These are phyloP conservation scores for Anoura caudifer DNA, from an alignment of 2,113 vertebrate genomes.

Conservation along the genomic window DNA sequence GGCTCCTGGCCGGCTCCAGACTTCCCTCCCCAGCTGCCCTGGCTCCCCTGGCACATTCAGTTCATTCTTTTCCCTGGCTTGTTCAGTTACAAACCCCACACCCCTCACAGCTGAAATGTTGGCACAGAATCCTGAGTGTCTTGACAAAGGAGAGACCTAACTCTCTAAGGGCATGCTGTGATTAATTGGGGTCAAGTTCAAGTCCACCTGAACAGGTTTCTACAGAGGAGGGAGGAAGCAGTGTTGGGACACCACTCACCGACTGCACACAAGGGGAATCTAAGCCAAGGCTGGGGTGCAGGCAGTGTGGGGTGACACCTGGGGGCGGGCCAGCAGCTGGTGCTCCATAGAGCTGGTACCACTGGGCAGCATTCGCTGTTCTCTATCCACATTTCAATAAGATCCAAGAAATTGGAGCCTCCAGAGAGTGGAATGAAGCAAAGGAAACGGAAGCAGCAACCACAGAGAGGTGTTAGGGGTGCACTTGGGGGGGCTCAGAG, in stretches of 20 bases:
- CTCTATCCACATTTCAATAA: neutral
- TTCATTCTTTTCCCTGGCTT: neutral
- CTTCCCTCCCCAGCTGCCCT: neutral
- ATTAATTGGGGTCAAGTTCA: neutral
- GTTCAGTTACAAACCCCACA: neutral
- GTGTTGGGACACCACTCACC: neutral
- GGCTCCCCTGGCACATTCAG: neutral
- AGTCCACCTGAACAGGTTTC: neutral
- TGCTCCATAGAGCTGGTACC: accelerated
- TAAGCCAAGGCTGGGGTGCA: neutral
- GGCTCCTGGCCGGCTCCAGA: neutral
- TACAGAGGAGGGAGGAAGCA: neutral
- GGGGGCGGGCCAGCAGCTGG: neutral
- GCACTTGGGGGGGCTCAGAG: neutral
- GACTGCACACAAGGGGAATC: accelerated
- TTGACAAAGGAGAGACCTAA: neutral
- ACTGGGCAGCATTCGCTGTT: neutral
- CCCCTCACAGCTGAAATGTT: neutral
- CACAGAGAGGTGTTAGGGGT: accelerated
- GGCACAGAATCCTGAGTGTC: neutral
- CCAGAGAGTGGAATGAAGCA: neutral
- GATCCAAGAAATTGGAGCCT: neutral
- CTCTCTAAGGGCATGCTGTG: neutral
- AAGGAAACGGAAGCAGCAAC: neutral
- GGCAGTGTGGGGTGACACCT: neutral